Evolutionary conservation across 2,797 vertebrate species (phyloP).

Genomic region (Pantherophis alleghaniensis): DNA sequence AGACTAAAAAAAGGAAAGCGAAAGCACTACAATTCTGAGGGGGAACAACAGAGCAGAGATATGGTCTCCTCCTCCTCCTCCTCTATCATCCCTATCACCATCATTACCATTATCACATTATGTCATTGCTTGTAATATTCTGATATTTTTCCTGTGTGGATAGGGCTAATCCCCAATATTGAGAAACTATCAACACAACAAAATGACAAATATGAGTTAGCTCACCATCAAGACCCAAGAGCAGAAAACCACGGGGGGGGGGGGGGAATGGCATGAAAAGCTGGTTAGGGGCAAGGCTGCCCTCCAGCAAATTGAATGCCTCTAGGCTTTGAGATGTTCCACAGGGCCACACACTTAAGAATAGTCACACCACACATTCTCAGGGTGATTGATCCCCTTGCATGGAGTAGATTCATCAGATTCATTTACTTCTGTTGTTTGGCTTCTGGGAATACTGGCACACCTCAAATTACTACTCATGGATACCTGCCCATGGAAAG

Average conservation of each 20-base stretch:
- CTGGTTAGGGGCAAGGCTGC: not conserved
- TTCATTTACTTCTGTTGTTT: not conserved
- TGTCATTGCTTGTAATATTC: not conserved
- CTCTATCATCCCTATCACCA: no score
- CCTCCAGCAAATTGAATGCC: not conserved
- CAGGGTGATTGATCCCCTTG: not conserved
- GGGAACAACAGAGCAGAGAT: not conserved
- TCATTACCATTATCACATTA: not conserved
- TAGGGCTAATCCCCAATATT: not conserved
- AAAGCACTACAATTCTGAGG: not conserved
- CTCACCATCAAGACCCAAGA: not conserved
- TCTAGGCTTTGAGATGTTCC: not conserved
- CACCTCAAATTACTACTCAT: not conserved
- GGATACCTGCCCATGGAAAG: not conserved
- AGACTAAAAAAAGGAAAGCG: not conserved
- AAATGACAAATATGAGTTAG: not conserved
- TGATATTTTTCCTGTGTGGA: not conserved
- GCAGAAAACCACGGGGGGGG: not conserved
- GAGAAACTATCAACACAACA: not conserved
- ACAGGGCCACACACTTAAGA: not conserved
- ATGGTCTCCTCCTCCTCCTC: not conserved
- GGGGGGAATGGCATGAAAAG: not conserved
- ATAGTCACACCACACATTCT: not conserved
- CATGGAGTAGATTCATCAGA: not conserved
- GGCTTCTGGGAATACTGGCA: not conserved